Evolutionary conservation across 2,113 vertebrate species (phyloP), one percentile per base, ranked within the genome.

Genomic region (Columbina picui): DNA sequence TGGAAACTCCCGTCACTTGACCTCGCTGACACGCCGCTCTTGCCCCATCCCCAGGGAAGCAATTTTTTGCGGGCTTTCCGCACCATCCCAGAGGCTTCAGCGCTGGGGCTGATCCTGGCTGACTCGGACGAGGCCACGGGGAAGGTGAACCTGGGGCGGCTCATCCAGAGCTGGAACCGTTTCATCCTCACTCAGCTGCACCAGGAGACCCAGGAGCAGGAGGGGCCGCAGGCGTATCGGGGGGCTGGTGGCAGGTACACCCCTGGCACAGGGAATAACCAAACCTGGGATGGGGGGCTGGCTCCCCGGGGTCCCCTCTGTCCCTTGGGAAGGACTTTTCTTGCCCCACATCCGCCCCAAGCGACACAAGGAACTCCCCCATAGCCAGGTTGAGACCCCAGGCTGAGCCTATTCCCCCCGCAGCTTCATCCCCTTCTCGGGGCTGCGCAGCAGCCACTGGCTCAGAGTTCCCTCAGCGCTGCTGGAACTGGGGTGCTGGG

Each of bases 151-250:
- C 98, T 99, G 29, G 99, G 99, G 5, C 97, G 99, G 36, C 97
- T 99, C 36, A 99, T 99, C 90, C 99, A 99, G 97, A 99, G 99
- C 97, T 99, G 99, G 99, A 99, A 99, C 93, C 98, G 99, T 22
- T 99, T 99, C 97, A 99, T 99, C 96, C 98, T 99, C 30, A 99
- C 99, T 1, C 99, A 99, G 86, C 98, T 99, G 38, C 99, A 99
- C 97, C 99, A 99, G 97, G 99, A 99, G 89, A 99, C 99, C 4
- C 99, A 99, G 97, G 99, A 99, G 96, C 98, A 99, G 95, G 99
- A 99, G 96, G 99, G 98, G 12, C 99, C 99, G 0, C 99, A 99
- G 97, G 99, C 99, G 2, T 99, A 99, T 86, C 97, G 99, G 8
- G 99, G 99, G 8, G 98, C 98, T 90, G 99, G 99, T 95, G 97